Base-by-base conservation (phyloP, 2,888 invertebrate species). In the Branchellion lobata region DNA sequence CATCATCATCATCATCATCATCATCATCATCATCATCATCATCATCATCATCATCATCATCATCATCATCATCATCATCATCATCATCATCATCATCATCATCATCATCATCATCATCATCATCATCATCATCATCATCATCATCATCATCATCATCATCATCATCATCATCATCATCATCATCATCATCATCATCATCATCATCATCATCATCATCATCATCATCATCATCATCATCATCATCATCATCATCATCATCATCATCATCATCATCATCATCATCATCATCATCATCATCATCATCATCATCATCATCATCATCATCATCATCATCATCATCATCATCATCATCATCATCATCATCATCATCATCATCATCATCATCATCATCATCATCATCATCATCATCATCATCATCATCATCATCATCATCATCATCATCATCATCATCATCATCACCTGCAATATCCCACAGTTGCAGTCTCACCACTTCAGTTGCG, bases 381-480 rank as follows among this genome's bases (percentile, higher is more conserved):
- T 71, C 71, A 65, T 65, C 65, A 29, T 27, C 65, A 65, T 65
- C 65, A 65, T 65, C 65, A 65, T 65, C 65, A 65, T 27, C 24
- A 65, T 40, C 40, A 65, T 34, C 72, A 8, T 8, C 72, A 33
- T 33, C 31, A 33, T 34, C 72, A 72, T 34, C 71, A 71, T 71
- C 71, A 71, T 71, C 71, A 71, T 71, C 71, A 71, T 71, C 71
- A 71, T 71, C 71, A 29, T 71, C 71, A 71, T 71, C 71, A 71
- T 71, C 29, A 71, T 71, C 71, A 71, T 71, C 71, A 71, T 71
- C 71, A 71, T 11, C 71, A 71, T 29, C 71, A 71, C 33, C 71
- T 85, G 90, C 90, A 82, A 90, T 90, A 83, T 90, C 90, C 90
- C 90, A 90, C 78, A 90, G 84, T 84, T 90, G 90, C 29, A 90